These are phyloP conservation scores for Prochilodus magdalenae DNA, from an alignment of 2,113 vertebrate genomes.

Conservation along the genomic window DNA sequence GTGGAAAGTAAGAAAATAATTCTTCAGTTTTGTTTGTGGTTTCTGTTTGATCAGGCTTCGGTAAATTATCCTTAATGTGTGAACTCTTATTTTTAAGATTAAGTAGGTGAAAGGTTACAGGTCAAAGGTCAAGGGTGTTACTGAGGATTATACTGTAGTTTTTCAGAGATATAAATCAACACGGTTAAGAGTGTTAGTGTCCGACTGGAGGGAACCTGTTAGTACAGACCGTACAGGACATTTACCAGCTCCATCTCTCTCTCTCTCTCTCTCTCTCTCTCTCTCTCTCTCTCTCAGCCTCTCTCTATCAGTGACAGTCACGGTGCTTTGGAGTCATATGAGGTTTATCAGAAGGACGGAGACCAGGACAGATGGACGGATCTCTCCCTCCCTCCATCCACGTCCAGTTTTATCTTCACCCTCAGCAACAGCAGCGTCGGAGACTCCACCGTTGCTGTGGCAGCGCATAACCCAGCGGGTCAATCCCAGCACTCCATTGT, in stretches of 20 bases:
- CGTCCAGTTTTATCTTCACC: constrained; percentile 53
- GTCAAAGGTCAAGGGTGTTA: too few relatives aligned
- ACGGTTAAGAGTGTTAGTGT: too few relatives aligned
- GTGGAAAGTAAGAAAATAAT: constrained; percentile 72
- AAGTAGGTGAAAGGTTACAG: too few relatives aligned
- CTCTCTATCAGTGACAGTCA: constrained; percentile 66
- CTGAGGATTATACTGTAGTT: too few relatives aligned
- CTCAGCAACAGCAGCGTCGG: constrained; percentile 54
- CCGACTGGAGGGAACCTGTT: too few relatives aligned
- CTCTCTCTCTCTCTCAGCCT: constrained; percentile 59
- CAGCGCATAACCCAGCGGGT: constrained; percentile 63
- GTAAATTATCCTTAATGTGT: too few relatives aligned
- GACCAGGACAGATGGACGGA: constrained; percentile 48
- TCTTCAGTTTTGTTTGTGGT: too few relatives aligned
- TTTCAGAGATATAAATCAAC: too few relatives aligned
- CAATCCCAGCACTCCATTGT: constrained; percentile 63
- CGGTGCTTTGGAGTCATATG: constrained; percentile 66
- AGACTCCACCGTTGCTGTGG: constrained; percentile 59
- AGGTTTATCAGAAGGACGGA: constrained; percentile 66
- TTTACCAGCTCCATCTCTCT: too few relatives aligned
- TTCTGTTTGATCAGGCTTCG: too few relatives aligned
- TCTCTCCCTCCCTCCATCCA: constrained; percentile 17
- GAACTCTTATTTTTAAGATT: too few relatives aligned
- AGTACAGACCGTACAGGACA: too few relatives aligned
- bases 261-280: neutral